Base-by-base conservation (phyloP, 2,797 vertebrate species). In the Mus spretus region DNA sequence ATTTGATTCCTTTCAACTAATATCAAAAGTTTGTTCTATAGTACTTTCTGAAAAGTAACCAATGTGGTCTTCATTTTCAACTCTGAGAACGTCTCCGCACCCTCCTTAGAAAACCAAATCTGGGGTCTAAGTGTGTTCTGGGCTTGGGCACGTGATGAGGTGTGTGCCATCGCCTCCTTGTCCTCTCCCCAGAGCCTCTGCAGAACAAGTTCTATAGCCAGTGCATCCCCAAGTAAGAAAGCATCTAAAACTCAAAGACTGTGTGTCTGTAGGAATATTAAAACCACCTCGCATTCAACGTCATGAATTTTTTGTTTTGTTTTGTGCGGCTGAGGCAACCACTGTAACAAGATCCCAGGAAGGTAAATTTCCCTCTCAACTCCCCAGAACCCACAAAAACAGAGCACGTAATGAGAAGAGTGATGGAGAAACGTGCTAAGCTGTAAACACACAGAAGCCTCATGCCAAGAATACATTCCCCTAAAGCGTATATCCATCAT, bases 361-460 rank as follows among this genome's bases (percentile, higher is more conserved):
- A 95, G 47, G 55, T 4, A 61, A 55, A 57, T 94, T 82, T 37
- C 84, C 53, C 89, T n/a, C 28, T 90, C 80, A 83, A 79, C 14
- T 83, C 61, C 61, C 89, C 89, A 94, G 85, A 98, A 96, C 55
- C 86, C 88, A 98, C 0, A 0, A 31, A 97, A 96, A 94, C 80
- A 97, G 88, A 96, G 61, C 53, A 19, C 1, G 50, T 98, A 96
- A 96, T 70, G 37, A 77, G 97, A 98, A 93, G 47, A 97, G 75
- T 59, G 96, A 96, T 90, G 97, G 97, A 97, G 94, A 97, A 90
- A 96, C 61, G 57, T 79, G 92, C 97, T 96, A 82, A 81, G 93
- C 78, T 97, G 95, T 53, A 98, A 97, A 97, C 96, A 95, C 91
- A 97, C 91, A 26, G 0, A 5, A 97, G 94, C 10, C 17, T 70